Conservation (phyloP, 2,113 vertebrate species). For the Oreochromis tanganicae region DNA sequence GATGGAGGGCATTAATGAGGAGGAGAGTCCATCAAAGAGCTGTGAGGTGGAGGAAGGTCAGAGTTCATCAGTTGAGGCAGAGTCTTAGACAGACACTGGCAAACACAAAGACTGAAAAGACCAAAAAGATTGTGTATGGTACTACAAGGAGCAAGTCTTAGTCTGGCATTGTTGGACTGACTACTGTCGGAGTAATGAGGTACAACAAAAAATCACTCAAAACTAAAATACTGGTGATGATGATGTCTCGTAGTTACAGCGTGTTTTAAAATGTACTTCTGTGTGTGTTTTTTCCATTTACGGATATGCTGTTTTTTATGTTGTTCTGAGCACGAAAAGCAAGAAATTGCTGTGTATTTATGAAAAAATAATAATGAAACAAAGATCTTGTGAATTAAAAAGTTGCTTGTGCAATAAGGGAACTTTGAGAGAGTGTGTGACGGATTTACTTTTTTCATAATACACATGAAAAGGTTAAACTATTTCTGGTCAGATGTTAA, state of each 20-base stretch:
- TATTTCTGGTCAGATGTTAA: not conserved
- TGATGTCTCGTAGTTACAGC: not conserved
- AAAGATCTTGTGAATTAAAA: not conserved
- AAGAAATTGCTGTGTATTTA: not conserved
- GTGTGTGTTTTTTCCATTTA: not conserved
- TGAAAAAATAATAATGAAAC: not conserved
- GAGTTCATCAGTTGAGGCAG: not conserved
- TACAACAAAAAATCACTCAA: not conserved
- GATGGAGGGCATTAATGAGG: not conserved
- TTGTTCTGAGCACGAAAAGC: not conserved
- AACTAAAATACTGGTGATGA: not conserved
- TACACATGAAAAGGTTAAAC: not conserved
- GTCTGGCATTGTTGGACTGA: not conserved
- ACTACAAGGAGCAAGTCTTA: constrained; percentile 35
- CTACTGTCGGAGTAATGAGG: not conserved
- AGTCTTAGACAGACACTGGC: constrained; percentile 27
- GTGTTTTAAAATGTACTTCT: not conserved
- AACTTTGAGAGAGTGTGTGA: not conserved
- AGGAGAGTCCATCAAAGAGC: not conserved
- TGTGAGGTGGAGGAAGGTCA: constrained; percentile 6
- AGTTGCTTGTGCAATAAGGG: not conserved
- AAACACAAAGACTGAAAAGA: constrained; percentile 29
- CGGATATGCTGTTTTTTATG: not conserved
- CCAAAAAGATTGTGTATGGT: constrained; percentile 16
- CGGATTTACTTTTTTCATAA: rapidly evolving